Conservation (phyloP, 2,888 invertebrate genomes). For the Lissonota sp. region DNA sequence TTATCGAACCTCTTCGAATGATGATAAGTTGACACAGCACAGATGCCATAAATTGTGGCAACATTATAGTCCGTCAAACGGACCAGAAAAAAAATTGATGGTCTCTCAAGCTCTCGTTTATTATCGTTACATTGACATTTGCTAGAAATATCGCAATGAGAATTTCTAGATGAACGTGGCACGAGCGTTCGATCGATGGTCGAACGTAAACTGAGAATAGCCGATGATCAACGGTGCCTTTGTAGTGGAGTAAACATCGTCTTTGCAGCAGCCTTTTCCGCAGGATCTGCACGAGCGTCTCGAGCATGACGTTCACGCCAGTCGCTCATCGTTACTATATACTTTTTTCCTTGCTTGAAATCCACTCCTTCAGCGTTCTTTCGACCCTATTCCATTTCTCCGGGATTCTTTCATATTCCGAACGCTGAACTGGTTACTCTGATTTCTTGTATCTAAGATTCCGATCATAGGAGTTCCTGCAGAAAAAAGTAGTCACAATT, state of each 20-base stretch:
- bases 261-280: slow-evolving; percentile 8
- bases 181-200: slow-evolving; percentile 68
- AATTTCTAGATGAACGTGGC: slow-evolving; percentile 13
- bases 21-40: slow-evolving; percentile 77
- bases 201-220: slow-evolving; percentile 74
- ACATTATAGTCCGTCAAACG: slow-evolving; percentile 70
- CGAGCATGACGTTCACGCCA: slow-evolving; percentile 64
- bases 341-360: slow-evolving; percentile 35
- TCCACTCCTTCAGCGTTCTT: slow-evolving; percentile 12
- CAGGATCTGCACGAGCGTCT: slow-evolving; percentile 48
- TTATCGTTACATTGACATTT: neutral
- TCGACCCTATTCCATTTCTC: slow-evolving; percentile 8
- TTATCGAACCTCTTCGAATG: slow-evolving; percentile 72
- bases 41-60: slow-evolving; percentile 77
- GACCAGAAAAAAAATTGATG: slow-evolving; percentile 5
- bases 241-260: slow-evolving; percentile 23
- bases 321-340: slow-evolving; percentile 26
- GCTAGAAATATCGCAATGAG: slow-evolving; percentile 17
- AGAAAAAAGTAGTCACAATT: no score
- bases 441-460: slow-evolving; percentile 27
- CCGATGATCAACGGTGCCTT: slow-evolving; percentile 70
- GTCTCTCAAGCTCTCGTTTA: neutral
- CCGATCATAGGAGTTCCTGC: no score
- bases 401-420: slow-evolving; percentile 15
- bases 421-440: slow-evolving; percentile 17